A percentile compares a stretch with the other conserved stretches of the same genome.
Conservation (phyloP, 2,888 invertebrate species). For the Melanotus villosus region DNA sequence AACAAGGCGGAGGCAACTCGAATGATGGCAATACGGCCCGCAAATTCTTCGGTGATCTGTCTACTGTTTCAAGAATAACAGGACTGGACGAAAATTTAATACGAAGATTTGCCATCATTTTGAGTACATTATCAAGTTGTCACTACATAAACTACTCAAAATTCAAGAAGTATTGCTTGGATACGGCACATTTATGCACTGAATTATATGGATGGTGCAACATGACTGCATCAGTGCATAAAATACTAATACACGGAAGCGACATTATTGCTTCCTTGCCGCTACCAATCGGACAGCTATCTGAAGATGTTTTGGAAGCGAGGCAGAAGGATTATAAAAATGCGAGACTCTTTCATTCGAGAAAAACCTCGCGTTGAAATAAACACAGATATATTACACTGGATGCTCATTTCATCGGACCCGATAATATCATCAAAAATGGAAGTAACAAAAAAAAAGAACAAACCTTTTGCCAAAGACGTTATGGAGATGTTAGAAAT, state of each 20-base stretch:
- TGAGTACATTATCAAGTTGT: no score
- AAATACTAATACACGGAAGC: neutral
- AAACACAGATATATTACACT: neutral
- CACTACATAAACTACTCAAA: neutral
- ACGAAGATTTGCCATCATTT: no score
- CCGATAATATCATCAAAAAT: neutral
- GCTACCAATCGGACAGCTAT: neutral
- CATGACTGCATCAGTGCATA: neutral
- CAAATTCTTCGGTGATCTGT: no score
- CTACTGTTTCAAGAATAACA: neutral
- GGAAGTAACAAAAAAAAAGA: neutral
- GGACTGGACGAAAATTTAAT: no score
- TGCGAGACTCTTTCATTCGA: neutral
- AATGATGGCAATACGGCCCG: neutral
- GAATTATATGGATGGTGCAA: neutral
- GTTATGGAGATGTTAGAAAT: neutral
- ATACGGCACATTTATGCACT: neutral
- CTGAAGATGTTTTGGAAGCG: neutral
- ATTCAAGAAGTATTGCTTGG: no score
- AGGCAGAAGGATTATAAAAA: neutral
- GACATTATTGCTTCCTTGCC: neutral
- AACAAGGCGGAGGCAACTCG: neutral
- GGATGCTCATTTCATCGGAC: neutral
- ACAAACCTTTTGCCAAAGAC: neutral
- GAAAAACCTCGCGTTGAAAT: neutral